Conservation (phyloP, 2,888 invertebrate species). For the Eumacrocentrus americanus region DNA sequence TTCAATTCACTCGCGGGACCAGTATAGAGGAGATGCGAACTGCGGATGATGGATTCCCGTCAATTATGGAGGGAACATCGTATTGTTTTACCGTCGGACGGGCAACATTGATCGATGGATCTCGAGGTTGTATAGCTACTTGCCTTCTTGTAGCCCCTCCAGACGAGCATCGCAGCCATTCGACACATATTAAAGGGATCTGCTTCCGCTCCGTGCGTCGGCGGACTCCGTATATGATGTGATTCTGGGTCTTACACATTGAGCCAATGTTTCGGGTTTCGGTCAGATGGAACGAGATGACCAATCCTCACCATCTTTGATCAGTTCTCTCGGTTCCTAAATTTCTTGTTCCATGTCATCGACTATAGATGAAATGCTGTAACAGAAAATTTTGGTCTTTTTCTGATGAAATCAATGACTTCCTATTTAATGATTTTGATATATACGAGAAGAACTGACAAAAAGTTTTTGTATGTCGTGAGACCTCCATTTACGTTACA, state of each 20-base stretch:
- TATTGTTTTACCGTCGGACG: constrained; percentile 60
- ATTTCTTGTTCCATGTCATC: too few relatives aligned
- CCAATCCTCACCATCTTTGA: background rate
- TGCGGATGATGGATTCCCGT: constrained; percentile 61
- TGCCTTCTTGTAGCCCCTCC: constrained; percentile 45
- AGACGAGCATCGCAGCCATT: constrained; percentile 23
- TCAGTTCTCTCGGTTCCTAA: background rate
- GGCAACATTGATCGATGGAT: constrained; percentile 61
- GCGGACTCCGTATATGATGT: background rate
- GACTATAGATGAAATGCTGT: background rate
- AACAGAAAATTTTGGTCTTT: background rate
- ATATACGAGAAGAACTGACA: background rate
- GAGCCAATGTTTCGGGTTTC: background rate
- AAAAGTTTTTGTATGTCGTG: too few relatives aligned
- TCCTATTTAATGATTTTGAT: background rate
- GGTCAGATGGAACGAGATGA: background rate
- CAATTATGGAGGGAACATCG: constrained; percentile 61
- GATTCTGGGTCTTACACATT: background rate
- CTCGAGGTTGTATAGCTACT: constrained; percentile 49
- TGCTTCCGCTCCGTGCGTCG: background rate
- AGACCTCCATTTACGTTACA: too few relatives aligned
- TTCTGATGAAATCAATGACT: background rate
- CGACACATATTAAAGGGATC: constrained; percentile 3
- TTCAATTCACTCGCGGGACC: constrained; percentile 10
- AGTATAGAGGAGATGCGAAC: constrained; percentile 45